Conservation (phyloP, 2,113 vertebrate genomes). For the Muntiacus muntjak region DNA sequence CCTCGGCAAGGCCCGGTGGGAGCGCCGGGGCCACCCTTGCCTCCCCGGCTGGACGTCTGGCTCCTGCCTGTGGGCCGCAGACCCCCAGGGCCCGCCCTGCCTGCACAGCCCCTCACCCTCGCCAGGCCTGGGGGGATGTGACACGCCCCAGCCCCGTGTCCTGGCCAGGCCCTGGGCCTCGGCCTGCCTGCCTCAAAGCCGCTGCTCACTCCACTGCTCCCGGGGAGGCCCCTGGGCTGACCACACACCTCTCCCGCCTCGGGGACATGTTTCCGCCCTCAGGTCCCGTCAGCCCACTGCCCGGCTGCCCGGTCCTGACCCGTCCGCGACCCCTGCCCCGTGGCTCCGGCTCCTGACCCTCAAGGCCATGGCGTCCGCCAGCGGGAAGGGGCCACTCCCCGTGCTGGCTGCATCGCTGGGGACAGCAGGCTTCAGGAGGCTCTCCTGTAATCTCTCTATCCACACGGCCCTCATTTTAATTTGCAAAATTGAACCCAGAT, state of each 20-base stretch:
- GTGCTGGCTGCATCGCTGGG: conserved; percentile 72
- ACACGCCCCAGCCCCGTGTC: not conserved
- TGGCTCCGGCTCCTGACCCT: conserved; percentile 74
- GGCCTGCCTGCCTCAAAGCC: not conserved
- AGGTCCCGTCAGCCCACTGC: conserved; percentile 42
- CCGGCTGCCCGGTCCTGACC: conserved; percentile 66
- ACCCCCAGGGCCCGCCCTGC: not conserved
- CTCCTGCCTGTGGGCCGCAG: conserved; percentile 7
- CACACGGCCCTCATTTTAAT: conserved; percentile 87
- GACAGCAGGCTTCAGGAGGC: conserved; percentile 79
- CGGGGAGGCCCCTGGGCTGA: not conserved
- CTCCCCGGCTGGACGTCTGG: not conserved
- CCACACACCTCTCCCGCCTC: conserved; percentile 53
- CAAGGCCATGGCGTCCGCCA: conserved; percentile 74
- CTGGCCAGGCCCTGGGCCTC: not conserved
- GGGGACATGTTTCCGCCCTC: conserved; percentile 60
- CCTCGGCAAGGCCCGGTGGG: not conserved
- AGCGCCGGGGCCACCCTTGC: not conserved
- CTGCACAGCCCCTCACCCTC: not conserved
- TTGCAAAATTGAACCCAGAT: conserved; percentile 89
- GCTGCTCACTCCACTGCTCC: not conserved
- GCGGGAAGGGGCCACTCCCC: conserved; percentile 76
- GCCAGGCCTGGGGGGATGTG: not conserved
- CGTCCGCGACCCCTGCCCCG: conserved; percentile 64
- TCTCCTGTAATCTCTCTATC: conserved; percentile 86